Evolutionary conservation across 2,113 vertebrate species (phyloP).

Genomic region (Ictidomys tridecemlineatus): DNA sequence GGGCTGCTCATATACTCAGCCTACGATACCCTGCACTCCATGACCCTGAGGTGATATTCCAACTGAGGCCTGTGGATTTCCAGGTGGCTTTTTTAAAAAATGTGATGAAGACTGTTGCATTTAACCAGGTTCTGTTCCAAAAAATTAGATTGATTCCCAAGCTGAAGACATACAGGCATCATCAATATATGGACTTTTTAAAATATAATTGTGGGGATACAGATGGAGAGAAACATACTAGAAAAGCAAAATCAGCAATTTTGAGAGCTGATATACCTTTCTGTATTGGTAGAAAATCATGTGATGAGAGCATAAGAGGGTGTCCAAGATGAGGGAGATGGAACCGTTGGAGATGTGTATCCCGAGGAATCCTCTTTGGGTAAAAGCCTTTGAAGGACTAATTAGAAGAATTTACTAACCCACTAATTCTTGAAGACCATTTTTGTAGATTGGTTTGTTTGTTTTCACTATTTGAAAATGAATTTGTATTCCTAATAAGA

Average conservation of each 20-base stretch:
- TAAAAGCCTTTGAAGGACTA: background rate
- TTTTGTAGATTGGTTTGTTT: background rate
- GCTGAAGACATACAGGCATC: background rate
- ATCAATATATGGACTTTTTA: background rate
- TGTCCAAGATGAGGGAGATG: too few species aligned
- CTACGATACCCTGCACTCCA: background rate
- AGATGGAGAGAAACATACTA: background rate
- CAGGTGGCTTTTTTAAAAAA: background rate
- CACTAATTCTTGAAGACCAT: background rate
- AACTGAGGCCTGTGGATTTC: background rate
- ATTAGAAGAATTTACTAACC: background rate
- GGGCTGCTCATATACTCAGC: background rate
- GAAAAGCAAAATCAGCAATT: background rate
- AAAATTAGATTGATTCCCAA: background rate
- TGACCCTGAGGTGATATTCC: background rate
- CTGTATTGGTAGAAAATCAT: background rate
- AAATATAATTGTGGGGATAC: background rate
- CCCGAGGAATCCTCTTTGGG: background rate
- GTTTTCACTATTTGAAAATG: background rate
- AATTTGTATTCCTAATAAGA: background rate
- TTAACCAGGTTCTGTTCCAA: background rate
- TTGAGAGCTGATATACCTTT: background rate
- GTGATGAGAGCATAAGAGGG: background rate
- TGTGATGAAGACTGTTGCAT: background rate
- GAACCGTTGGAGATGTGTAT: background rate